Base-by-base conservation (phyloP, 2,797 vertebrate species). In the Zalophus californianus region DNA sequence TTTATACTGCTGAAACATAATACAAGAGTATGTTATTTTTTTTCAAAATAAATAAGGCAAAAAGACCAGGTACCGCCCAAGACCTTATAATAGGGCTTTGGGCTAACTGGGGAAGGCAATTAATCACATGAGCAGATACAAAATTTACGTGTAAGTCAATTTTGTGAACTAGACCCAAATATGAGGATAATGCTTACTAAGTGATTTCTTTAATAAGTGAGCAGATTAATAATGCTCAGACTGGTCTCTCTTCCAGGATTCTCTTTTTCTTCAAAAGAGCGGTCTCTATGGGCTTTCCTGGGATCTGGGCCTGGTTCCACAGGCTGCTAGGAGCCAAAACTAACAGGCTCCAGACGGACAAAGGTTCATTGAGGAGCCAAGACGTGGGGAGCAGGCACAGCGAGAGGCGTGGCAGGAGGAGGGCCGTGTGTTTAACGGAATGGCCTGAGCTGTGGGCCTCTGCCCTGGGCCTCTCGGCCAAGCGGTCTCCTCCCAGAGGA, bases 241-340 rank as follows among this genome's bases (percentile, higher is more conserved):
- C n/a, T 32, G 60, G 54, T 58, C 94, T 90, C 87, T 73, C 68
- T 66, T 93, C 75, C 80, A 96, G 44, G 73, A 78, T 48, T 88
- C 41, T n/a, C 79, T 93, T 85, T 86, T 93, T 85, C 89, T 95
- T 85, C 86, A 96, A 97, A 97, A 87, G 23, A 73, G 14, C 52
- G 35, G 94, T 92, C 96, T 97, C 90, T 66, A 58, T 60, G 29
- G 92, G 73, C 86, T 85, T 54, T 44, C 95, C 0, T 97, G 86
- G 94, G 96, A 97, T 97, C 54, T 98, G 95, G 96, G 97, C 77
- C 89, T 98, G 97, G 96, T 98, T 98, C 83, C 97, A 98, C 92
- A 94, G 98, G 96, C 98, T 97, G 97, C 32, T 32, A 91, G 82
- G 96, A 98, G 98, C 98, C 98, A 98, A 99, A 98, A 98, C 98